A percentile compares a stretch with the other conserved stretches of the same genome.
Evolutionary conservation across 2,888 invertebrate genomes (phyloP).

Genomic region (Himalopsyche anomala): DNA sequence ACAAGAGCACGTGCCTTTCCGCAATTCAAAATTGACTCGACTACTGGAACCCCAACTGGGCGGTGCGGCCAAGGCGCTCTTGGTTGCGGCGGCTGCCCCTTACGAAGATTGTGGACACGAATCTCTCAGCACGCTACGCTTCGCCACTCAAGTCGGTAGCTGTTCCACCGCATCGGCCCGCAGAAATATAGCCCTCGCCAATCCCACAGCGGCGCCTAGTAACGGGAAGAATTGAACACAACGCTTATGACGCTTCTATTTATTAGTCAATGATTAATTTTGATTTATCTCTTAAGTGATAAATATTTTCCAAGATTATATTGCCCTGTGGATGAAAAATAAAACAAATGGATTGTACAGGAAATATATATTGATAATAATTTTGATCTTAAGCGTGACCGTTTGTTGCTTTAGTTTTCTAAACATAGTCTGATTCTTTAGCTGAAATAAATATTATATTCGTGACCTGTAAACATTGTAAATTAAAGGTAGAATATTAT

Average conservation of each 20-base stretch:
- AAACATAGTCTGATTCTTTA: too few species aligned
- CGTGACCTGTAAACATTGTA: too few species aligned
- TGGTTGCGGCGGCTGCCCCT: slow-evolving; percentile 88
- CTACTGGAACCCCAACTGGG: slow-evolving; percentile 87
- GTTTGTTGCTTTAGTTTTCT: too few species aligned
- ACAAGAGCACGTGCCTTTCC: slow-evolving; percentile 84
- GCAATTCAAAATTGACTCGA: slow-evolving; percentile 87
- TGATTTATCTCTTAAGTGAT: background rate
- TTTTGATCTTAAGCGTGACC: too few species aligned
- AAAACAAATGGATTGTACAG: too few species aligned
- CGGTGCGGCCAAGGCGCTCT: slow-evolving; percentile 87
- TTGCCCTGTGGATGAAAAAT: too few species aligned
- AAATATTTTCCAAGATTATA: slow-evolving; percentile 8
- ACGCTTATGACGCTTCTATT: background rate
- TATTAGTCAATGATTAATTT: slow-evolving; percentile 1
- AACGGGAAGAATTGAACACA: slow-evolving; percentile 11
- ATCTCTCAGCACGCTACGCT: slow-evolving; percentile 84
- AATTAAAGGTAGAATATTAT: too few species aligned
- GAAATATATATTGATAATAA: too few species aligned
- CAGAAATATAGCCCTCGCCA: slow-evolving; percentile 69
- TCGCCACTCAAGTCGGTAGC: slow-evolving; percentile 85
- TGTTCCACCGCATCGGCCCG: slow-evolving; percentile 82
- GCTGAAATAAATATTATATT: too few species aligned
- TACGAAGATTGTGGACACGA: slow-evolving; percentile 83
- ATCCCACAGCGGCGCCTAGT: slow-evolving; percentile 50